A percentile compares a stretch with the other conserved stretches of the same genome.
Conservation (phyloP, 2,113 vertebrate species). For the human (Homo sapiens) region DNA sequence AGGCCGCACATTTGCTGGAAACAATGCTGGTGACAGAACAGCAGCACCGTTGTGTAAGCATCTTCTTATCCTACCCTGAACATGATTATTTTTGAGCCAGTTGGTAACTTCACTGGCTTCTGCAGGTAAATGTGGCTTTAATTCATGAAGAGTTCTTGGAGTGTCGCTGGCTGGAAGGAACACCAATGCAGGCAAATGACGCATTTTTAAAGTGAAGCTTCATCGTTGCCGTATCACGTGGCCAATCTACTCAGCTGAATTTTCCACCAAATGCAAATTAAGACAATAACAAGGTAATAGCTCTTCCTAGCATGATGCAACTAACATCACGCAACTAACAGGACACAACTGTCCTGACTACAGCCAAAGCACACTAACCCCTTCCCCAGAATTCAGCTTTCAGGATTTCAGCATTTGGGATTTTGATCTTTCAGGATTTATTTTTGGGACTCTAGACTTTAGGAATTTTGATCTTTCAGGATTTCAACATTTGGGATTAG, state of each 20-base stretch:
- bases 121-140: not conserved
- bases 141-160: not conserved
- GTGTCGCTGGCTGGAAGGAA: not conserved
- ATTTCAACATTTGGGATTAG: not conserved
- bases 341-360: not conserved
- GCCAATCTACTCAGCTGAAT: not conserved
- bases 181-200: fast-evolving
- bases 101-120: not conserved
- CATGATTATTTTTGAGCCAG: fast-evolving
- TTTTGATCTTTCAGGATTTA: not conserved
- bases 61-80: not conserved
- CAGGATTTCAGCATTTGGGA: too few species aligned
- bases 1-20: not conserved
- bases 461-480: not conserved
- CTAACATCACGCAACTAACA: too few species aligned
- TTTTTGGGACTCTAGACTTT: not conserved
- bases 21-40: not conserved
- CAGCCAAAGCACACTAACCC: too few species aligned
- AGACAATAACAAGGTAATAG: too few species aligned
- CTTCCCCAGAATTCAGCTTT: too few species aligned
- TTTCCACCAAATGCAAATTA: not conserved
- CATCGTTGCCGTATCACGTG: not conserved
- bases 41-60: fast-evolving
- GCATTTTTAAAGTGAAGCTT: not conserved
- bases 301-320: too few species aligned